A percentile compares a stretch with the other conserved stretches of the same genome.
These are phyloP conservation scores for Myrmophylax atrothorax DNA, from an alignment of 2,113 vertebrate genomes.

Conservation along the genomic window DNA sequence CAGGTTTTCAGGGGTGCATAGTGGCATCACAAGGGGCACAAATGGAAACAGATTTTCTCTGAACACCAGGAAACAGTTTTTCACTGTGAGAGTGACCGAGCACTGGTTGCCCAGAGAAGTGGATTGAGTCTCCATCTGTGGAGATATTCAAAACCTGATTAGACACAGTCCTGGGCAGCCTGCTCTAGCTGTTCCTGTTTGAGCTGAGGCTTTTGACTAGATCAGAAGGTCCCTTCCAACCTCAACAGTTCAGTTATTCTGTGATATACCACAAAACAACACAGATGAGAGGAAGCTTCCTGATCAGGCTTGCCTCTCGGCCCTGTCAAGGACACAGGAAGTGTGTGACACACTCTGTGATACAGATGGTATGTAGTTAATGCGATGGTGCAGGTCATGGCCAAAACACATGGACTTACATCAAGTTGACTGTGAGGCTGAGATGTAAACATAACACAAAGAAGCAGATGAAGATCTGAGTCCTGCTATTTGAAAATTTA, in stretches of 20 bases:
- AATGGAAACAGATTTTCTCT: background rate
- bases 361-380: too few relatives aligned
- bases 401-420: rapidly evolving
- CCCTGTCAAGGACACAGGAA: background rate
- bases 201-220: background rate
- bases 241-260: background rate
- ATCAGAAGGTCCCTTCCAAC: background rate
- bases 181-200: background rate
- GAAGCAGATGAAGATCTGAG: background rate
- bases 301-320: background rate
- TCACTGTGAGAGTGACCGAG: background rate
- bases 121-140: background rate
- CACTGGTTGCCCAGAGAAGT: background rate
- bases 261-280: background rate
- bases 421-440: background rate
- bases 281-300: background rate
- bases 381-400: background rate
- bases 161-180: background rate
- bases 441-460: background rate
- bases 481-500: background rate
- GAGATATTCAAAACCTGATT: background rate
- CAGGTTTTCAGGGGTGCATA: background rate
- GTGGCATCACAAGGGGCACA: background rate
- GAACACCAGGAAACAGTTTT: background rate
- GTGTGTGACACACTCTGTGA: rapidly evolving